Evolutionary conservation across 1,140 invertebrate species (phyloP).

Genomic region (Aricia agestis): DNA sequence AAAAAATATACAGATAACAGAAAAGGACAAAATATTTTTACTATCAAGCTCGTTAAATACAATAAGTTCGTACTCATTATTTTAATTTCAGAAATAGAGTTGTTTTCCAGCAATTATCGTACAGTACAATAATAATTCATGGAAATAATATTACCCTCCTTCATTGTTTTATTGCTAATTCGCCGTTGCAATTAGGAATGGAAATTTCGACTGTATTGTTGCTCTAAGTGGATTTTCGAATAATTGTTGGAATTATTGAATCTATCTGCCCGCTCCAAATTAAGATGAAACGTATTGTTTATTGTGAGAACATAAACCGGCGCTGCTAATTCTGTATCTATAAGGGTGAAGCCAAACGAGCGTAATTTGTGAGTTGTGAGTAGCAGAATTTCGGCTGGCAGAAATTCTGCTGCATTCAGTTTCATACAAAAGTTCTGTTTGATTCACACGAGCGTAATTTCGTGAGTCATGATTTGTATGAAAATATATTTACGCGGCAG

Average conservation of each 20-base stretch:
- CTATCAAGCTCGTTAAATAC: too few species aligned
- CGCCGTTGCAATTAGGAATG: neutral
- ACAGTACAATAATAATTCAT: neutral
- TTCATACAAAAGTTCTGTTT: too few species aligned
- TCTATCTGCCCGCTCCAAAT: neutral
- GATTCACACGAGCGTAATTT: too few species aligned
- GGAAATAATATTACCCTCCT: neutral
- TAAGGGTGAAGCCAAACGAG: too few species aligned
- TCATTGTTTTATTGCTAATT: neutral
- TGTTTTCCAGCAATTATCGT: neutral
- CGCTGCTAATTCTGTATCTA: neutral
- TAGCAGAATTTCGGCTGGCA: too few species aligned
- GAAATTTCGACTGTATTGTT: conserved; percentile 3
- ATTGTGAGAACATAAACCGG: neutral
- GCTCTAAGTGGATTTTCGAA: neutral
- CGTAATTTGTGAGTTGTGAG: too few species aligned
- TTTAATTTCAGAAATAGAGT: neutral
- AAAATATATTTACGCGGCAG: too few species aligned
- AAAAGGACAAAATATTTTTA: too few species aligned
- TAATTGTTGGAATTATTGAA: neutral
- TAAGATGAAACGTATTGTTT: neutral
- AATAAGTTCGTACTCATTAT: neutral
- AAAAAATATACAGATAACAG: too few species aligned
- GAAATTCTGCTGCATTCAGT: too few species aligned
- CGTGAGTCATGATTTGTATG: too few species aligned